Evolutionary conservation across 2,797 vertebrate species (phyloP).

Genomic region (Rhodeus uyekii): DNA sequence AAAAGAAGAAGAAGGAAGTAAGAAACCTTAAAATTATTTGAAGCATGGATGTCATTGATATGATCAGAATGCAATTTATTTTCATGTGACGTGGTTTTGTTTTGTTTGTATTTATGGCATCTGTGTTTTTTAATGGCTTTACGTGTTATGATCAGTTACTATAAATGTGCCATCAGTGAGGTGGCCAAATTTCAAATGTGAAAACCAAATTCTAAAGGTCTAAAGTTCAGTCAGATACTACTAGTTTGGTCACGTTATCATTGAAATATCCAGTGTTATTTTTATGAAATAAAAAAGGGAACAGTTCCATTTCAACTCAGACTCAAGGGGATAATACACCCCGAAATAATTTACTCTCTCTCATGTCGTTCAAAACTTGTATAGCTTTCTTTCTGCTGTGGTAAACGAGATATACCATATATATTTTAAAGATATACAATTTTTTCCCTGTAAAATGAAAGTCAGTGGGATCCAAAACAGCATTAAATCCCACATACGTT

Average conservation of each 20-base stretch:
- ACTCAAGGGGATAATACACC: background rate
- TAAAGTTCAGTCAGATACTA: background rate
- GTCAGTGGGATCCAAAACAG: background rate
- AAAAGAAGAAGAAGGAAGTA: slow-evolving; percentile 96
- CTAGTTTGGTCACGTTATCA: background rate
- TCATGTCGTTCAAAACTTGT: background rate
- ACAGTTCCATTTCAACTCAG: background rate
- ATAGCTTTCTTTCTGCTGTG: too few relatives aligned
- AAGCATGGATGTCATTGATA: background rate
- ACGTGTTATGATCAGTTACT: background rate
- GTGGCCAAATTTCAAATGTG: slow-evolving; percentile 22
- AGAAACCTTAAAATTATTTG: slow-evolving; percentile 22
- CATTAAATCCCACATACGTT: background rate
- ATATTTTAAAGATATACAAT: too few relatives aligned
- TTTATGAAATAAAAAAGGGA: background rate
- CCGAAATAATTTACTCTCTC: background rate
- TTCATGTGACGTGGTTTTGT: slow-evolving; percentile 22
- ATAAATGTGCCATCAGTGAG: slow-evolving; percentile 46
- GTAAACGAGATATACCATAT: too few relatives aligned
- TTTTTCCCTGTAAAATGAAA: background rate
- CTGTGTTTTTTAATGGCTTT: background rate
- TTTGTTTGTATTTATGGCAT: background rate
- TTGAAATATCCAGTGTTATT: background rate
- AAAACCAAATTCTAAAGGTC: background rate
- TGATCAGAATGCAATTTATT: background rate